phyloP scores from a whole-genome alignment of 2,888 invertebrate species.

The Epiblema foenella region DNA sequence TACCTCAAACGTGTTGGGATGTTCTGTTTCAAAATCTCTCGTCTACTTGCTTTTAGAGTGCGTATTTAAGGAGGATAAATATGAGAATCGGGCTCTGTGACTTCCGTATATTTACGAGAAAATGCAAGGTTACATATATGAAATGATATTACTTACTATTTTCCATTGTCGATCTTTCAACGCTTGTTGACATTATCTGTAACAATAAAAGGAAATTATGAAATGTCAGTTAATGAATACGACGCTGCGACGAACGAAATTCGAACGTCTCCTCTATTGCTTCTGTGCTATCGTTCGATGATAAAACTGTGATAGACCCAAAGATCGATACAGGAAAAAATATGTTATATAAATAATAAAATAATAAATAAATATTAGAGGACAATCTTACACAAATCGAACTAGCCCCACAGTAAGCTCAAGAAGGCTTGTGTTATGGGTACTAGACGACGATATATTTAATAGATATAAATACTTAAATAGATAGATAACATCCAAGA shows the following conservation, averaged over 20 bases:
- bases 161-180: constrained; percentile 18
- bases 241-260: neutral
- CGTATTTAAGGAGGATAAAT: neutral
- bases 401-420: too few species aligned
- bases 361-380: too few species aligned
- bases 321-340: too few species aligned
- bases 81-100: neutral
- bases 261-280: neutral
- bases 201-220: constrained; percentile 13
- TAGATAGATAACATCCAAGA: too few species aligned
- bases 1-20: too few species aligned
- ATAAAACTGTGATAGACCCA: too few species aligned
- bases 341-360: too few species aligned
- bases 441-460: too few species aligned
- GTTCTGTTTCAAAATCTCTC: too few species aligned
- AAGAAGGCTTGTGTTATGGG: too few species aligned
- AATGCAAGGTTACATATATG: neutral
- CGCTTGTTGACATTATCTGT: constrained; percentile 21
- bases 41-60: neutral
- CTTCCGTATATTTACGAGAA: neutral
- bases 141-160: constrained; percentile 18
- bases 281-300: neutral
- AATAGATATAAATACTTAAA: too few species aligned
- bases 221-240: neutral
- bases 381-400: too few species aligned